These are phyloP conservation scores for Lomographa bimaculata DNA, from an alignment of 2,888 invertebrate genomes.

Conservation along the genomic window DNA sequence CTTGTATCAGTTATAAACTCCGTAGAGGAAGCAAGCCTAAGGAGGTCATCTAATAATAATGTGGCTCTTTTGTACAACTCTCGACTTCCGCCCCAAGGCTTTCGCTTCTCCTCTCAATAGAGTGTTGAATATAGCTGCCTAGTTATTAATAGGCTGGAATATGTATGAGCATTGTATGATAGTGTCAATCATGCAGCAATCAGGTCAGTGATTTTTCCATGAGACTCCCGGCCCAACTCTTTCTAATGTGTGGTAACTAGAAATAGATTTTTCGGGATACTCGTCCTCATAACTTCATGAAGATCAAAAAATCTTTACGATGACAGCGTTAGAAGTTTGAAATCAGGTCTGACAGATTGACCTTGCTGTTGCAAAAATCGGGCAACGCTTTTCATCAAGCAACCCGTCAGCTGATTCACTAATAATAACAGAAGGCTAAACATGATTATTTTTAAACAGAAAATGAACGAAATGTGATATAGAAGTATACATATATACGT, in stretches of 20 bases:
- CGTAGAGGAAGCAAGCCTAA: conserved; percentile 20
- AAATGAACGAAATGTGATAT: too few relatives aligned
- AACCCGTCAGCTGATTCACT: conserved; percentile 7
- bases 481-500: too few relatives aligned
- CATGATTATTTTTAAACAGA: not conserved
- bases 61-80: conserved; percentile 30
- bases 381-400: too few relatives aligned
- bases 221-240: not conserved
- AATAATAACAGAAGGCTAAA: conserved; percentile 1
- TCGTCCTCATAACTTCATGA: too few relatives aligned
- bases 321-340: too few relatives aligned
- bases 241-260: not conserved
- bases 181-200: conserved; percentile 23
- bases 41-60: conserved; percentile 37
- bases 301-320: too few relatives aligned
- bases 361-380: too few relatives aligned
- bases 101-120: conserved; percentile 23
- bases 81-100: conserved; percentile 25
- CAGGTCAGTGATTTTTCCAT: conserved; percentile 14
- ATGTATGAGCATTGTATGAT: conserved; percentile 22
- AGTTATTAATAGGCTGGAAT: conserved; percentile 12
- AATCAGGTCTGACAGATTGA: too few relatives aligned
- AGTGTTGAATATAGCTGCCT: conserved; percentile 7
- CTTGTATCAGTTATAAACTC: conserved; percentile 35
- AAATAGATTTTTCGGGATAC: too few relatives aligned